phyloP scores from a whole-genome alignment of 2,797 vertebrate genomes.

The Prionace glauca region DNA sequence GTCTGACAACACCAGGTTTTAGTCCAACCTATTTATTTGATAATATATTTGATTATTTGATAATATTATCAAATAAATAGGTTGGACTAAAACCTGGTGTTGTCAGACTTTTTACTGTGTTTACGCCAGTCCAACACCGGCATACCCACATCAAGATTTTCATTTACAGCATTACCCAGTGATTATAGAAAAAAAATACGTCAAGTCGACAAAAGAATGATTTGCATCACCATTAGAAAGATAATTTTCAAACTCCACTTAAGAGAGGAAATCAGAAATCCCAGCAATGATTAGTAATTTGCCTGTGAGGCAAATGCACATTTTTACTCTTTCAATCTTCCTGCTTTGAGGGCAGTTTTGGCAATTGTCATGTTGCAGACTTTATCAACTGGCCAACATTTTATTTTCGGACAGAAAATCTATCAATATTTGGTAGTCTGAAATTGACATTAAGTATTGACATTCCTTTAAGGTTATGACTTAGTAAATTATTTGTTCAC shows the following conservation, averaged over 20 bases:
- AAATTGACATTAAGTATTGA: background rate
- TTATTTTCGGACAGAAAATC: background rate
- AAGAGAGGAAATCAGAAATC: background rate
- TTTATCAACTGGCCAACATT: background rate
- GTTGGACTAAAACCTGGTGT: too few relatives aligned
- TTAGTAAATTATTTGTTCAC: slow-evolving; percentile 22
- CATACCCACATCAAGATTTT: too few relatives aligned
- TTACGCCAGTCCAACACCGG: too few relatives aligned
- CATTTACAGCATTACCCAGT: background rate
- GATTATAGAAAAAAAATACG: background rate
- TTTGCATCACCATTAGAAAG: background rate
- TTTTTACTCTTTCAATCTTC: background rate
- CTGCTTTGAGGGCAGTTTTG: background rate
- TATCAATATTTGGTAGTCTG: background rate
- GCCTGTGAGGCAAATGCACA: background rate
- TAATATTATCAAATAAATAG: too few relatives aligned
- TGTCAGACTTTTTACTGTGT: too few relatives aligned
- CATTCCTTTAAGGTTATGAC: background rate
- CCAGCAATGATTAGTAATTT: background rate
- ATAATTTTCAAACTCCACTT: background rate
- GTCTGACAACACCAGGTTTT: too few relatives aligned
- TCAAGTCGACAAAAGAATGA: background rate
- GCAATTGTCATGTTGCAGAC: background rate
- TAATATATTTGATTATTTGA: too few relatives aligned
- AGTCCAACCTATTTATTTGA: too few relatives aligned